Evolutionary conservation across 2,113 vertebrate species (phyloP), one percentile per base, ranked within the genome.

Genomic region (Rissa tridactyla): DNA sequence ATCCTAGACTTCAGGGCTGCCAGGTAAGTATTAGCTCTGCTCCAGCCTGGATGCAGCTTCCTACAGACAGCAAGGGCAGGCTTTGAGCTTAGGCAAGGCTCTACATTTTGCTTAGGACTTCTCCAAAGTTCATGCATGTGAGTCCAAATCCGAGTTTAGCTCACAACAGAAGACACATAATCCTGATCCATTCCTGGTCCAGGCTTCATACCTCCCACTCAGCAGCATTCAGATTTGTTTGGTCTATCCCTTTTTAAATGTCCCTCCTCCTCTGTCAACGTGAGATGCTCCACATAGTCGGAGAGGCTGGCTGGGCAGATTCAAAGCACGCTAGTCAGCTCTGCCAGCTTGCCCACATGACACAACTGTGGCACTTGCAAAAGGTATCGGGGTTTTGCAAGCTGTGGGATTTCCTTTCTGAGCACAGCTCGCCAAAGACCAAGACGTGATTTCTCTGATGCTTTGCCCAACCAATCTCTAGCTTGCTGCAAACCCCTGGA

Each of bases 381-480:
- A 90, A 81, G 89, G 72, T 47, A 46, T 20, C 2, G 0, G 42
- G 70, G 26, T 40, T 91, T 70, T 64, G 73, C 26, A 66, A 86
- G 73, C 64, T 34, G 11, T 51, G 95, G 65, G 90, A 62, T 95
- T 95, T 95, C 89, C 91, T 93, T 91, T 68, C 94, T 34, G 75
- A 96, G 87, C 88, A 86, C 71, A 88, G 85, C 55, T 91, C 4
- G 0, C 80, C 94, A n/a, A 86, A 84, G 49, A 71, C 70, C 85
- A 88, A 78, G 72, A 88, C 5, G 5, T 16, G 77, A 89, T 86
- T 96, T 77, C 94, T 98, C 96, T 97, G 97, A 98, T 97, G 97
- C 89, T 97, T 57, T 91, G 94, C 97, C 97, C 97, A 95, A 49
- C 83, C 86, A 34, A 82, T 86, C 95, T 92, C 94, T 82, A 95